Percentiles rank a stretch among this genome's conserved stretches.
These are phyloP conservation scores for Drosophila sechellia DNA, from an alignment of 1,140 invertebrate species.

Conservation along the genomic window DNA sequence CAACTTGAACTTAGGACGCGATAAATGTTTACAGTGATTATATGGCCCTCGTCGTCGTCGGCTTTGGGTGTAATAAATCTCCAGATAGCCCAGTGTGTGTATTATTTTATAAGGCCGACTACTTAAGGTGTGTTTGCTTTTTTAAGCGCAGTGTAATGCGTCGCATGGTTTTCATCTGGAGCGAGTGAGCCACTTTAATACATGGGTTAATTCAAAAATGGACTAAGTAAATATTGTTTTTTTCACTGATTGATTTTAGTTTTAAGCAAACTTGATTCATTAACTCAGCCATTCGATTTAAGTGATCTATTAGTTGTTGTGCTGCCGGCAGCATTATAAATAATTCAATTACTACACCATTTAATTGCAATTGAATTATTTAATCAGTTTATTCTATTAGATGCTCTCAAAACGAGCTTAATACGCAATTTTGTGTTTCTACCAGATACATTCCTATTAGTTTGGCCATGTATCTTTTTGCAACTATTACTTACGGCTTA, in stretches of 20 bases:
- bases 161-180: neutral
- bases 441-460: too few relatives aligned
- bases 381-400: too few relatives aligned
- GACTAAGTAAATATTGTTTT: conserved; percentile 4
- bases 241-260: neutral
- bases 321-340: neutral
- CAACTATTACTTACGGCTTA: too few relatives aligned
- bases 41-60: conserved; percentile 13
- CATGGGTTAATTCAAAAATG: neutral
- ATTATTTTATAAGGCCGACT: conserved; percentile 34
- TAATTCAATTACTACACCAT: neutral
- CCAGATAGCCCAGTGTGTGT: conserved; percentile 46
- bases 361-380: neutral
- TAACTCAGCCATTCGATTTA: conserved; percentile 4
- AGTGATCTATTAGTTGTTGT: neutral
- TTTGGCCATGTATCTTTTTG: too few relatives aligned
- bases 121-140: conserved; percentile 36
- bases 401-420: too few relatives aligned
- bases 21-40: conserved; percentile 39
- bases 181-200: neutral
- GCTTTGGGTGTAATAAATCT: conserved; percentile 54
- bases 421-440: too few relatives aligned
- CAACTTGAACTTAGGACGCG: conserved; percentile 43
- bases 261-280: conserved; percentile 1
- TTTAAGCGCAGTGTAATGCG: conserved; percentile 16